phyloP scores from a whole-genome alignment of 2,113 vertebrate genomes.

The Pedetes capensis region DNA sequence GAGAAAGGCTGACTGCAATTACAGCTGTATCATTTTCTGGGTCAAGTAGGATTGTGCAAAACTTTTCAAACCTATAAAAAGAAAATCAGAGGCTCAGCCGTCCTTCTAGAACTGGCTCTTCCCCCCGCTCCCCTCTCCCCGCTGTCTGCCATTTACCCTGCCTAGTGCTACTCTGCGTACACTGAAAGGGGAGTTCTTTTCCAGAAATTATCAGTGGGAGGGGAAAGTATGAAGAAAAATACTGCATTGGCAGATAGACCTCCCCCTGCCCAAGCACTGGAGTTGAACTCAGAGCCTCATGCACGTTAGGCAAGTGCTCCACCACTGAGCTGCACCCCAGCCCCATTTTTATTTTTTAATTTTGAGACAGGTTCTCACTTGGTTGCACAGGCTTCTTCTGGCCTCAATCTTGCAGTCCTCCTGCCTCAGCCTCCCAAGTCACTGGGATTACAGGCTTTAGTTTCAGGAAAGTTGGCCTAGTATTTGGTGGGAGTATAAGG shows the following conservation, averaged over 20 bases:
- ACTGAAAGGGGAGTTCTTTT: neutral
- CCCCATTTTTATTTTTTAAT: too few relatives aligned
- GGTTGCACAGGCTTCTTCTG: too few relatives aligned
- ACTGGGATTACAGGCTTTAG: too few relatives aligned
- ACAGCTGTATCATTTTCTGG: constrained; percentile 38
- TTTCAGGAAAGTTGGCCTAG: neutral
- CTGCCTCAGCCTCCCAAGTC: too few relatives aligned
- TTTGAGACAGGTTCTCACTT: too few relatives aligned
- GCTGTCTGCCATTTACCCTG: neutral
- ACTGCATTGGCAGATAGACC: neutral
- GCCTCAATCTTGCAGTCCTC: too few relatives aligned
- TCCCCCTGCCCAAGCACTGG: too few relatives aligned
- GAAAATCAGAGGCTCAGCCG: constrained; percentile 37
- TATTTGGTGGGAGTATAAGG: accelerated
- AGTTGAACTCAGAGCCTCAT: too few relatives aligned
- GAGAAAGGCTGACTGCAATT: neutral
- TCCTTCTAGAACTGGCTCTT: neutral
- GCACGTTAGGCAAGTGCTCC: too few relatives aligned
- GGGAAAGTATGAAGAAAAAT: neutral
- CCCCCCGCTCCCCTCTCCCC: too few relatives aligned
- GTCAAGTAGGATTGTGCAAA: constrained; percentile 52
- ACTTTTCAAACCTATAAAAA: constrained; percentile 61
- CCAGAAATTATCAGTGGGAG: neutral
- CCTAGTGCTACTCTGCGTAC: neutral
- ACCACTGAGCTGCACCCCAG: too few relatives aligned